Evolutionary conservation across 2,888 invertebrate species (phyloP).

Genomic region (Ligdia adustata): DNA sequence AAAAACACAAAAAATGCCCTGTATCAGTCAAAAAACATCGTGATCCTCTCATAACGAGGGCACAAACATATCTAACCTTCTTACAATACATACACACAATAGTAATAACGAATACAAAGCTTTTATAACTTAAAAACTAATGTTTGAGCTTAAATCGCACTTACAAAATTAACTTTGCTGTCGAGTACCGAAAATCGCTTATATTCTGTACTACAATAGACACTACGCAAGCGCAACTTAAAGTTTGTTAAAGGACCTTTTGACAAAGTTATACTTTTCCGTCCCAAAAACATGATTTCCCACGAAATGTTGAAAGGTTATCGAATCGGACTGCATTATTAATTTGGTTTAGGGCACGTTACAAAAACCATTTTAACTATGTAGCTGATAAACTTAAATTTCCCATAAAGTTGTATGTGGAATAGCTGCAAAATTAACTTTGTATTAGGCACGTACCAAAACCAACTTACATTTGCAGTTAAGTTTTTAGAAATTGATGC

Average conservation of each 20-base stretch:
- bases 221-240: background rate
- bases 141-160: conserved; percentile 8
- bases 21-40: conserved; percentile 15
- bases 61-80: conserved; percentile 15
- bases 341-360: conserved; percentile 14
- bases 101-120: conserved; percentile 22
- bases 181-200: background rate
- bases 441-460: conserved; percentile 16
- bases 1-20: conserved; percentile 2
- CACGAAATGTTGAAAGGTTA: background rate
- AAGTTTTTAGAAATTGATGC: background rate
- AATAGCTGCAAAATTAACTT: conserved; percentile 2
- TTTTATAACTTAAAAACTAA: conserved; percentile 17
- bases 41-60: conserved; percentile 8
- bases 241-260: conserved; percentile 2
- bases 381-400: background rate
- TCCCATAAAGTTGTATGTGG: background rate
- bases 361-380: conserved; percentile 10
- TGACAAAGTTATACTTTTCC: conserved; percentile 8
- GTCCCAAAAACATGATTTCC: background rate
- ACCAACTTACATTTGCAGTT: conserved; percentile 11
- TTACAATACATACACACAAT: conserved; percentile 9
- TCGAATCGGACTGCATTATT: conserved; percentile 1
- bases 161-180: conserved; percentile 12
- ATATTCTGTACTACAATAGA: background rate